Evolutionary conservation across 1,140 invertebrate species (phyloP).

Genomic region (Ganaspis sp.): DNA sequence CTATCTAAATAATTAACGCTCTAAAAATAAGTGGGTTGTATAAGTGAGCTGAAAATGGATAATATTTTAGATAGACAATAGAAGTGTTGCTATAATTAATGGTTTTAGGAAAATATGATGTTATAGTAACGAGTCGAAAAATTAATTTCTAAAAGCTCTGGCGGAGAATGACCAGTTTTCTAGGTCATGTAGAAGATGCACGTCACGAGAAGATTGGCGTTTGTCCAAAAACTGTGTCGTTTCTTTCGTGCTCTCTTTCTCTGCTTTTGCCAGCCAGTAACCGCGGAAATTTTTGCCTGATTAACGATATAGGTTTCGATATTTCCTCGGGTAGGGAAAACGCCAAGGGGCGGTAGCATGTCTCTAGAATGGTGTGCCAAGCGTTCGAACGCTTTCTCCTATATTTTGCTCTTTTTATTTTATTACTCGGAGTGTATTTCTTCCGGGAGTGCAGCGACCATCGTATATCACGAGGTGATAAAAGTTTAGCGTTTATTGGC

Average conservation of each 20-base stretch:
- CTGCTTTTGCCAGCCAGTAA: slow-evolving; percentile 53
- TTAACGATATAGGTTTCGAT: slow-evolving; percentile 69
- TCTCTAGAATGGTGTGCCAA: not conserved
- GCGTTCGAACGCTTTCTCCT: not conserved
- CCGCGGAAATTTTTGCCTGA: slow-evolving; percentile 69
- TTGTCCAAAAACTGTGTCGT: slow-evolving; percentile 63
- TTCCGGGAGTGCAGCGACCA: slow-evolving; percentile 41
- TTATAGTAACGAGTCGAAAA: too few species aligned
- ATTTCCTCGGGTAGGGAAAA: slow-evolving; percentile 46
- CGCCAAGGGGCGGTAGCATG: not conserved
- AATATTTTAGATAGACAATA: too few species aligned
- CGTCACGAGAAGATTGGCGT: slow-evolving; percentile 64
- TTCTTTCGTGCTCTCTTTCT: slow-evolving; percentile 55
- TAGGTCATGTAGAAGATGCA: slow-evolving; percentile 52
- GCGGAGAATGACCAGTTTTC: too few species aligned
- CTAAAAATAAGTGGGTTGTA: too few species aligned
- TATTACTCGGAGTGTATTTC: slow-evolving; percentile 44
- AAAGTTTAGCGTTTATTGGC: slow-evolving; percentile 49
- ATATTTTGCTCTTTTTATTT: slow-evolving; percentile 42
- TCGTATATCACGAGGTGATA: slow-evolving; percentile 46
- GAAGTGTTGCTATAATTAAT: too few species aligned
- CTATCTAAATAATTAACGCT: too few species aligned
- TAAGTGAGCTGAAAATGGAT: too few species aligned
- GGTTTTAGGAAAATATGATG: too few species aligned
- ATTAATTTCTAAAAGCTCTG: too few species aligned